Conservation (phyloP, 2,113 vertebrate species). For the Sclerurus mexicanus region DNA sequence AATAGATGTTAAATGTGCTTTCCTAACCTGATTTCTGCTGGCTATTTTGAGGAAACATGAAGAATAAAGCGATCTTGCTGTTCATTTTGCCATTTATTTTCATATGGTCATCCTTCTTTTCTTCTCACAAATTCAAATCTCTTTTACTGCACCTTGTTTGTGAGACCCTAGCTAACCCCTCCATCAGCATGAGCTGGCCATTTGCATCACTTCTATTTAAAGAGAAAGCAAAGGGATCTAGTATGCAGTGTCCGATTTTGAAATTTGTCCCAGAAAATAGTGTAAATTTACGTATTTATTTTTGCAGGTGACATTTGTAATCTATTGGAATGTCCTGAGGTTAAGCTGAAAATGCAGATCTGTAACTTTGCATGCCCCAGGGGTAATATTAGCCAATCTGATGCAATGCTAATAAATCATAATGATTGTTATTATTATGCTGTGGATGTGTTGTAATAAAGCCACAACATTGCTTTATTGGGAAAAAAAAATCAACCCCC, state of each 20-base stretch:
- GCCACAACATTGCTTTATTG: not conserved
- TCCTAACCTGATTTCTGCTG: not conserved
- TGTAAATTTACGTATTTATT: not conserved
- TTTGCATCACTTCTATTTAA: not conserved
- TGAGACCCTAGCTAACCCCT: not conserved
- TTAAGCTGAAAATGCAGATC: not conserved
- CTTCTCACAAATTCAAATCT: not conserved
- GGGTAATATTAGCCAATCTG: slow-evolving; percentile 5
- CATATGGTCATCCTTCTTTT: not conserved
- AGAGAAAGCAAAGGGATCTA: slow-evolving; percentile 38
- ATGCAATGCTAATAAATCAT: slow-evolving; percentile 37
- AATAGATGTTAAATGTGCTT: not conserved
- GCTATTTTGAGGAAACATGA: not conserved
- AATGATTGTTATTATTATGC: not conserved
- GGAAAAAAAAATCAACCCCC: not conserved
- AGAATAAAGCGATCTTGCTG: not conserved
- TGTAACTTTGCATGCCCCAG: not conserved
- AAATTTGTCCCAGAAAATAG: not conserved
- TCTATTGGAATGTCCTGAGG: not conserved
- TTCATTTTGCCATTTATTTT: not conserved
- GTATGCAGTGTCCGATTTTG: not conserved
- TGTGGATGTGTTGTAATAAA: slow-evolving; percentile 15
- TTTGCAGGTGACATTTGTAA: slow-evolving; percentile 8
- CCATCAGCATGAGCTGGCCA: not conserved
- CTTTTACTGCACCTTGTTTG: not conserved